phyloP scores from a whole-genome alignment of 2,888 invertebrate genomes.

The Eristalinus aeneus region DNA sequence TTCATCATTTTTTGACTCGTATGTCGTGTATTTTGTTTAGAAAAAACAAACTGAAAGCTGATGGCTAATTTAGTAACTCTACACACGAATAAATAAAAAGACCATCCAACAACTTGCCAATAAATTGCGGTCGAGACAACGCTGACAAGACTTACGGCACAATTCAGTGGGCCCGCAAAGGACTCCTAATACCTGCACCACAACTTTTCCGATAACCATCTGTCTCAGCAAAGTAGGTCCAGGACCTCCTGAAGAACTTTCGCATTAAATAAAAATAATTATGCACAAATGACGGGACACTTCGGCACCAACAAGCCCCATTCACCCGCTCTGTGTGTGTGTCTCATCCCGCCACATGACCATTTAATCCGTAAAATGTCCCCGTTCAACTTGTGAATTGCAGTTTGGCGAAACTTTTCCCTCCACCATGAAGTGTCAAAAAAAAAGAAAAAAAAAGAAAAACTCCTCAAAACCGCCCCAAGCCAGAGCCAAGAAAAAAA shows the following conservation, averaged over 20 bases:
- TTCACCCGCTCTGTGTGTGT: neutral
- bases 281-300: neutral
- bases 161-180: too few species aligned
- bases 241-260: slow-evolving; percentile 23
- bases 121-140: too few species aligned
- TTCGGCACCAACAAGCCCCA: slow-evolving; percentile 19
- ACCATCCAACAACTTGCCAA: too few species aligned
- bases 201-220: too few species aligned
- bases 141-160: too few species aligned
- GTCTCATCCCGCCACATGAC: neutral
- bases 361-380: slow-evolving; percentile 34
- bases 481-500: neutral
- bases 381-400: slow-evolving; percentile 59
- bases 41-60: too few species aligned
- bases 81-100: too few species aligned
- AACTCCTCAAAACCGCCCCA: slow-evolving; percentile 25
- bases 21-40: too few species aligned
- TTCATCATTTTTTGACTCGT: too few species aligned
- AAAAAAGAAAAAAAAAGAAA: slow-evolving; percentile 9
- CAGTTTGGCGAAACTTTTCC: slow-evolving; percentile 43
- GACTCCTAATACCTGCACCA: too few species aligned
- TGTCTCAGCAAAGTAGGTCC: too few species aligned
- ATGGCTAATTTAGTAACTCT: too few species aligned
- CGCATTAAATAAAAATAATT: slow-evolving; percentile 34
- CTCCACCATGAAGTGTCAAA: slow-evolving; percentile 37